Percentiles rank a stretch among this genome's conserved stretches.
phyloP scores from a whole-genome alignment of 2,113 vertebrate genomes.

The Brachirus orientalis region DNA sequence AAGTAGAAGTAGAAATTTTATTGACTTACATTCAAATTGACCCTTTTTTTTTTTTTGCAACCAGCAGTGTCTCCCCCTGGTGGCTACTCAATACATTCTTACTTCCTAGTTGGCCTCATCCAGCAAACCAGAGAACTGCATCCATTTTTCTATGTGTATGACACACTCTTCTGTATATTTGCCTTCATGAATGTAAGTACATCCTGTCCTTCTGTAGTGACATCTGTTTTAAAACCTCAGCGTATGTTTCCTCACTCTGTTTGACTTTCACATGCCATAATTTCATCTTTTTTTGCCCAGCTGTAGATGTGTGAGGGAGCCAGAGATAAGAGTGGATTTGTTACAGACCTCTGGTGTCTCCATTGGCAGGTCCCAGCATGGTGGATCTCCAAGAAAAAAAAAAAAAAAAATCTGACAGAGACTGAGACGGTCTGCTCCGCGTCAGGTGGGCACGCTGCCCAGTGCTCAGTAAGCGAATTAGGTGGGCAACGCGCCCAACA shows the following conservation, averaged over 20 bases:
- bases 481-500: constrained; percentile 52
- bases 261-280: constrained; percentile 48
- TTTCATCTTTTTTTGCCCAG: constrained; percentile 29
- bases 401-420: constrained; percentile 54
- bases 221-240: constrained; percentile 24
- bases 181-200: constrained; percentile 20
- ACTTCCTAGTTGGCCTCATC: too few species aligned
- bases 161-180: background rate
- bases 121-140: too few species aligned
- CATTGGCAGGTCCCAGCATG: constrained; percentile 63
- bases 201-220: constrained; percentile 11
- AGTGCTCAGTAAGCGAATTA: constrained; percentile 68
- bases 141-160: background rate
- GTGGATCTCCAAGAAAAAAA: constrained; percentile 52
- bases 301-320: constrained; percentile 53
- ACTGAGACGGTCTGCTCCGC: constrained; percentile 58
- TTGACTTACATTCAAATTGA: too few species aligned
- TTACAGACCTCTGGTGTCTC: constrained; percentile 54
- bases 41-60: too few species aligned
- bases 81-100: too few species aligned
- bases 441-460: constrained; percentile 63
- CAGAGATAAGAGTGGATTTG: constrained; percentile 35
- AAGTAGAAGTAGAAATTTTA: too few species aligned
- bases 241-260: background rate
- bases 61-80: too few species aligned